These are phyloP conservation scores for Tinamus major DNA, from an alignment of 2,797 vertebrate genomes.

Conservation along the genomic window DNA sequence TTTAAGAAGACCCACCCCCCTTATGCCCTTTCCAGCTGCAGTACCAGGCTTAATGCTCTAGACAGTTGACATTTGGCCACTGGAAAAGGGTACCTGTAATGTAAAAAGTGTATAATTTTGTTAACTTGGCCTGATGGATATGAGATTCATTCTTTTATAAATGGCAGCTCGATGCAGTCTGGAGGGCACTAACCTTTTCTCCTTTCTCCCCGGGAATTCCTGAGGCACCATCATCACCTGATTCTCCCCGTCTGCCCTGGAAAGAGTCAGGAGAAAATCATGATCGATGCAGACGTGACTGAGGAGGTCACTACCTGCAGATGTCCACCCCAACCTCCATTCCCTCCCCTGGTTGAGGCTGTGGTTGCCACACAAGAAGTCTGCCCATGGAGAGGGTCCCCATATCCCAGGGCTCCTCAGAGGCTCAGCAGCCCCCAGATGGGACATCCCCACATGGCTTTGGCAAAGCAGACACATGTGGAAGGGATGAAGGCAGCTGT, in stretches of 20 bases:
- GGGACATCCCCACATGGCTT: neutral
- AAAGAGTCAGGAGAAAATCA: conserved; percentile 4
- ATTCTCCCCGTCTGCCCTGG: conserved; percentile 85
- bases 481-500: no score
- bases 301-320: neutral
- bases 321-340: neutral
- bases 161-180: neutral
- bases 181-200: conserved; percentile 81
- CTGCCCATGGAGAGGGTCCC: no score
- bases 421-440: neutral
- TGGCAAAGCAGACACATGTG: neutral
- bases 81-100: neutral
- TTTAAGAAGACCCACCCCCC: neutral
- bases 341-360: neutral
- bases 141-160: neutral
- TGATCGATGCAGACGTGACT: rapidly evolving
- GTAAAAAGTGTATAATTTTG: neutral
- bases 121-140: neutral
- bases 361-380: neutral
- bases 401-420: no score
- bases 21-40: neutral
- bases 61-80: conserved; percentile 1
- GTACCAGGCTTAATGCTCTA: neutral
- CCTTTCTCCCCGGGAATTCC: conserved; percentile 86
- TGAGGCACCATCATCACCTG: conserved; percentile 77